Percentiles rank a stretch among this genome's conserved stretches.
Evolutionary conservation across 2,888 invertebrate genomes (phyloP).

Genomic region (Leptothorax acervorum): DNA sequence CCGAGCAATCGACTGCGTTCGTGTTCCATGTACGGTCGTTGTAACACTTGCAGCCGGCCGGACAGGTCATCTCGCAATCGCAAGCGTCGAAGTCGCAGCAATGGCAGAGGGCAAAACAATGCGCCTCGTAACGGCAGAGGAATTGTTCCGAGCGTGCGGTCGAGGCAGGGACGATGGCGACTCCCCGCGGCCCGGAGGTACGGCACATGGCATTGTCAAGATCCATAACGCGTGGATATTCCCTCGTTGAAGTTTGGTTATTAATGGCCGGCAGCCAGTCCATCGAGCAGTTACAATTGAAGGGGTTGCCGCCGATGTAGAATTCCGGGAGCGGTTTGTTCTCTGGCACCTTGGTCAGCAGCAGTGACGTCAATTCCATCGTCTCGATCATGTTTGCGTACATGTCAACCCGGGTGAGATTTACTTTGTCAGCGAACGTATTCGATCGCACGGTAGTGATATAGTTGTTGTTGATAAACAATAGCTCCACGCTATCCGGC

Average conservation of each 20-base stretch:
- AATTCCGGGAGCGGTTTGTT: constrained; percentile 94
- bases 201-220: constrained; percentile 95
- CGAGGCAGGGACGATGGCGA: constrained; percentile 92
- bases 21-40: constrained; percentile 97
- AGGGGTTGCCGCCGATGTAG: constrained; percentile 96
- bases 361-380: constrained; percentile 93
- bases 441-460: constrained; percentile 93
- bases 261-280: constrained; percentile 97
- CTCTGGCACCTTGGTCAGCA: constrained; percentile 91
- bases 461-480: constrained; percentile 96
- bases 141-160: constrained; percentile 94
- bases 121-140: constrained; percentile 96
- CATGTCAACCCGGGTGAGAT: constrained; percentile 95
- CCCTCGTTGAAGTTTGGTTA: constrained; percentile 93
- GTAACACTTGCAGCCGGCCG: constrained; percentile 96
- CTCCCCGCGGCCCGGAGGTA: constrained; percentile 93
- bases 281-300: constrained; percentile 98
- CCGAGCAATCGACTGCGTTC: constrained; percentile 96
- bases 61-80: constrained; percentile 98
- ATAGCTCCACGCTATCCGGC: constrained; percentile 94
- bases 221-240: constrained; percentile 96
- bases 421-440: constrained; percentile 94
- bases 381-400: constrained; percentile 95
- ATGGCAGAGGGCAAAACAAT: constrained; percentile 97
- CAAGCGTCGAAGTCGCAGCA: constrained; percentile 98